A percentile compares a stretch with the other conserved stretches of the same genome.
phyloP scores from a whole-genome alignment of 2,797 vertebrate species.

The Coranthus polyacanthus region DNA sequence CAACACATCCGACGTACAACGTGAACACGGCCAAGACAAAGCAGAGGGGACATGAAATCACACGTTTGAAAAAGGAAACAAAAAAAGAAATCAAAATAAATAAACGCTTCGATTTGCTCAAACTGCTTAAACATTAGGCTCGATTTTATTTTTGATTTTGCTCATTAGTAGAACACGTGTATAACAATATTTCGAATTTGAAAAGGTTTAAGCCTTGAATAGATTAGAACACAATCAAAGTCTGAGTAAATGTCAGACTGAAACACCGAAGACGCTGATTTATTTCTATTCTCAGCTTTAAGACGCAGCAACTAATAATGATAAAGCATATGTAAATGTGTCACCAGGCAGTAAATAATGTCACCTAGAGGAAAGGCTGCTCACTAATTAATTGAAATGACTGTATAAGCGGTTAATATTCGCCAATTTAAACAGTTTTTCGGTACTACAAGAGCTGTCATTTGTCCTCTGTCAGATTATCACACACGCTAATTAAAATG shows the following conservation, averaged over 20 bases:
- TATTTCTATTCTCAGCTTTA: neutral
- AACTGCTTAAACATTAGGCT: neutral
- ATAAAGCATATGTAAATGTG: neutral
- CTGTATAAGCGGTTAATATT: too few species aligned
- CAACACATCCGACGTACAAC: neutral
- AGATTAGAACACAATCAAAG: neutral
- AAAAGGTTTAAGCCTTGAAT: neutral
- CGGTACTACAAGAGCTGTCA: neutral
- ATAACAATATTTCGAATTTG: neutral
- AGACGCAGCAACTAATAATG: neutral
- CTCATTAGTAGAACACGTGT: neutral
- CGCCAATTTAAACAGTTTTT: too few species aligned
- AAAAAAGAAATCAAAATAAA: fast-evolving
- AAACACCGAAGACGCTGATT: neutral
- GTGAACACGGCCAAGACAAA: too few species aligned
- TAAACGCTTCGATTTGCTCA: neutral
- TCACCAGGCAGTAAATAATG: neutral
- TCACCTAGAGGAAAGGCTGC: too few species aligned
- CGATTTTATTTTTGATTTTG: neutral
- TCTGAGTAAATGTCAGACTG: neutral
- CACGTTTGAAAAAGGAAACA: neutral
- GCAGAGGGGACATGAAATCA: too few species aligned
- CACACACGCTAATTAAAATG: neutral
- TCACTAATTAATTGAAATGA: too few species aligned
- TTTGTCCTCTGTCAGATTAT: neutral